These are phyloP conservation scores for Proterorhinus semilunaris DNA, from an alignment of 2,113 vertebrate species.

Conservation along the genomic window DNA sequence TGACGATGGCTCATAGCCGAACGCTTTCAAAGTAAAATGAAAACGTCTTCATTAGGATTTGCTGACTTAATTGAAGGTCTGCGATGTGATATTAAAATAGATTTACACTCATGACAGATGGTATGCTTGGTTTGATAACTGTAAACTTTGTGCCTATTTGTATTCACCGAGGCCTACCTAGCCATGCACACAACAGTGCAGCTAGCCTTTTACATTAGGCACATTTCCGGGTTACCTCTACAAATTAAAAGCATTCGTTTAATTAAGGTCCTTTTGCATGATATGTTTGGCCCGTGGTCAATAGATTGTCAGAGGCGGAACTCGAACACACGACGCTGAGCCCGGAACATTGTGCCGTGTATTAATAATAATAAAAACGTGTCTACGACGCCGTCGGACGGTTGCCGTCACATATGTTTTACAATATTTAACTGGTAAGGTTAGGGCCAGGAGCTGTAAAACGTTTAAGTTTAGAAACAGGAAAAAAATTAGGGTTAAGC, in stretches of 20 bases:
- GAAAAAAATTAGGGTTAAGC: too few relatives aligned
- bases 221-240: slow-evolving; percentile 33
- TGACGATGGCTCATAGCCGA: slow-evolving; percentile 39
- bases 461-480: too few relatives aligned
- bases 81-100: neutral
- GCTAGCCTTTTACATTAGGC: neutral
- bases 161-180: slow-evolving; percentile 75
- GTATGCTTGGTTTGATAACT: slow-evolving; percentile 26
- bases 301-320: too few relatives aligned
- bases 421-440: too few relatives aligned
- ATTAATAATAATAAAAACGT: too few relatives aligned
- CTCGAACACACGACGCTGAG: too few relatives aligned
- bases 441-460: too few relatives aligned
- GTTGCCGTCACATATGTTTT: too few relatives aligned
- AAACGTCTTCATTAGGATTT: slow-evolving; percentile 1
- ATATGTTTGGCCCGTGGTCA: too few relatives aligned
- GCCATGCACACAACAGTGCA: slow-evolving; percentile 46
- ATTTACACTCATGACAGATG: neutral
- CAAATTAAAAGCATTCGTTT: slow-evolving; percentile 38
- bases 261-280: neutral
- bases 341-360: too few relatives aligned
- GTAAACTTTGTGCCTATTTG: slow-evolving; percentile 71
- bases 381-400: too few relatives aligned
- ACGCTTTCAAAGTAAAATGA: slow-evolving; percentile 28
- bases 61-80: neutral